Conservation (phyloP, 2,797 vertebrate genomes). For the Bovichtus variegatus region DNA sequence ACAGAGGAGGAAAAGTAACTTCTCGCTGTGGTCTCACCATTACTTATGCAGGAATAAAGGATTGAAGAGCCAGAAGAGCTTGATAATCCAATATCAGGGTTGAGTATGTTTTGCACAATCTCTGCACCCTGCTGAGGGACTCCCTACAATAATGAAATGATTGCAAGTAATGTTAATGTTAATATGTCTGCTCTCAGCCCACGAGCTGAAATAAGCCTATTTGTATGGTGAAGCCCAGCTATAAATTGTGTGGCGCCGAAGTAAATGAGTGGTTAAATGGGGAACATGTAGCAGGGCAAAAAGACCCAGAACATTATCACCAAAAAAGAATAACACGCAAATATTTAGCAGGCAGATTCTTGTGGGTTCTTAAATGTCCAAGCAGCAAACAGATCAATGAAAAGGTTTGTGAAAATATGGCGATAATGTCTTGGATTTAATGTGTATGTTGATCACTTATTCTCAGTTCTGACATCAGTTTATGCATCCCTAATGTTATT, state of each 20-base stretch:
- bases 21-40: no score
- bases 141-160: background rate
- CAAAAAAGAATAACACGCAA: background rate
- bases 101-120: background rate
- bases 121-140: background rate
- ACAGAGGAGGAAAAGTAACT: background rate
- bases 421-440: background rate
- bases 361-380: background rate
- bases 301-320: background rate
- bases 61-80: no score
- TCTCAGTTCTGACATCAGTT: background rate
- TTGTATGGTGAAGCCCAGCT: background rate
- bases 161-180: background rate
- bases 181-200: slow-evolving; percentile 11
- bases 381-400: background rate
- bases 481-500: background rate
- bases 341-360: background rate
- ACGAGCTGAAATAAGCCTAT: slow-evolving; percentile 1
- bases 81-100: background rate
- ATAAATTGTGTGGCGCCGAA: background rate
- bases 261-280: background rate
- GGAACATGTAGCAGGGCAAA: background rate
- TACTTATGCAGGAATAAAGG: no score
- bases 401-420: background rate
- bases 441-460: background rate